Conservation (phyloP, 2,888 invertebrate genomes). For the Rhagophthalmus giganteus region DNA sequence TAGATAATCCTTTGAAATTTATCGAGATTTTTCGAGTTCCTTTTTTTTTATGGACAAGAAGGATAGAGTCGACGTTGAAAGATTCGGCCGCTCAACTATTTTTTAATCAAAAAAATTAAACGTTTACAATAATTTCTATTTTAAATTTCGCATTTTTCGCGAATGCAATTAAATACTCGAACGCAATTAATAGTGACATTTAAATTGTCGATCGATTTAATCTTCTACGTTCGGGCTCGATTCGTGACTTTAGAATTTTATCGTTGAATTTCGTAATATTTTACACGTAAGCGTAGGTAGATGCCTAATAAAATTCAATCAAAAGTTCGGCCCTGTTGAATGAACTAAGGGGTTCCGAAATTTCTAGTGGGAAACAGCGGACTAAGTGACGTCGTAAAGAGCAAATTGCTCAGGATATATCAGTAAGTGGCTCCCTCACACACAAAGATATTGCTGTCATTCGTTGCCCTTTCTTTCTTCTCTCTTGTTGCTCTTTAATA, state of each 20-base stretch:
- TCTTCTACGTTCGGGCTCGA: too few species aligned
- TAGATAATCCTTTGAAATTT: too few species aligned
- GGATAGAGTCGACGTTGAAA: too few species aligned
- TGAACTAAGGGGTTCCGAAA: conserved; percentile 12
- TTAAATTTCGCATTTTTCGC: too few species aligned
- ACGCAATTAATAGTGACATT: too few species aligned
- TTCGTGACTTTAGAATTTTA: neutral
- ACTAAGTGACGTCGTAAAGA: conserved; percentile 47
- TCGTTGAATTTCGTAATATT: neutral
- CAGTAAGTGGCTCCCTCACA: conserved; percentile 47
- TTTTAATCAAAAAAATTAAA: too few species aligned
- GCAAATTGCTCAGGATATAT: conserved; percentile 52
- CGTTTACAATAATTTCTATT: too few species aligned
- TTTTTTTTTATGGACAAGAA: too few species aligned
- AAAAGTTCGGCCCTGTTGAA: conserved; percentile 19
- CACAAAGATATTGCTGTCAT: conserved; percentile 48
- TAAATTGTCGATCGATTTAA: neutral
- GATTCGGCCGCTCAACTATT: too few species aligned
- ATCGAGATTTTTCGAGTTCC: too few species aligned
- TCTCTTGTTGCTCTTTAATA: conserved; percentile 33
- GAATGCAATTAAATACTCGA: too few species aligned
- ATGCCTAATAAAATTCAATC: conserved; percentile 10
- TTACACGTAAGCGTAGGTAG: too few species aligned
- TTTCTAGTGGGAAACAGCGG: conserved; percentile 25
- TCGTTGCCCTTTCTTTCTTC: conserved; percentile 37